Conservation (phyloP, 2,888 invertebrate species). For the Parnassius smintheus region DNA sequence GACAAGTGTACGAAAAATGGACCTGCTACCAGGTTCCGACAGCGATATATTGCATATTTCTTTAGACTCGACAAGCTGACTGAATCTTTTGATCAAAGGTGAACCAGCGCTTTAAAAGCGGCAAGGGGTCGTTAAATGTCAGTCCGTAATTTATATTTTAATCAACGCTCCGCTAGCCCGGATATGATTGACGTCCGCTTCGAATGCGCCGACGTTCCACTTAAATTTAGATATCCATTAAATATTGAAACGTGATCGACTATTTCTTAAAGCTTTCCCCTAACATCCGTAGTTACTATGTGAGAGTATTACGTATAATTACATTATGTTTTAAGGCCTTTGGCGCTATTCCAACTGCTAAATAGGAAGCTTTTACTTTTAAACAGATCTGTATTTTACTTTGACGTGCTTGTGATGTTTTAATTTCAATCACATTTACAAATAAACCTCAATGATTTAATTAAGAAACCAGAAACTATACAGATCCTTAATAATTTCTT, state of each 20-base stretch:
- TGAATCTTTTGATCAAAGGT: constrained; percentile 17
- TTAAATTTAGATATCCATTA: constrained; percentile 28
- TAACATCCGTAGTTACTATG: not conserved
- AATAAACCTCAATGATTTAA: too few relatives aligned
- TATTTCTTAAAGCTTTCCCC: constrained; percentile 13
- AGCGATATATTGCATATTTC: constrained; percentile 14
- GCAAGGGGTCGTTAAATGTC: constrained; percentile 29
- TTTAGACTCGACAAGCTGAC: constrained; percentile 6
- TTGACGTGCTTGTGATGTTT: constrained; percentile 29
- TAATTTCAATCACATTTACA: not conserved
- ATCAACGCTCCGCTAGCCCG: constrained; percentile 47
- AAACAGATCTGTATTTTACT: constrained; percentile 44
- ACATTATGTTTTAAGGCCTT: constrained; percentile 46
- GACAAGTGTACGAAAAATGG: constrained; percentile 1
- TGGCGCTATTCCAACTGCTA: constrained; percentile 49
- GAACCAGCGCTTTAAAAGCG: constrained; percentile 1
- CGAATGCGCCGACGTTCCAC: constrained; percentile 28
- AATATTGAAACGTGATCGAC: constrained; percentile 21
- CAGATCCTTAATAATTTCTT: too few relatives aligned
- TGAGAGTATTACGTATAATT: constrained; percentile 38
- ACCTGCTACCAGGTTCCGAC: constrained; percentile 18
- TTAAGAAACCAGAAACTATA: too few relatives aligned
- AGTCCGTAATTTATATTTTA: constrained; percentile 57
- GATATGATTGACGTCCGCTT: constrained; percentile 56
- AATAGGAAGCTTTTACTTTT: constrained; percentile 49